Evolutionary conservation across 1,140 invertebrate genomes (phyloP), one percentile per base, ranked within the genome.

Genomic region (Trichomalopsis sarcophagae): DNA sequence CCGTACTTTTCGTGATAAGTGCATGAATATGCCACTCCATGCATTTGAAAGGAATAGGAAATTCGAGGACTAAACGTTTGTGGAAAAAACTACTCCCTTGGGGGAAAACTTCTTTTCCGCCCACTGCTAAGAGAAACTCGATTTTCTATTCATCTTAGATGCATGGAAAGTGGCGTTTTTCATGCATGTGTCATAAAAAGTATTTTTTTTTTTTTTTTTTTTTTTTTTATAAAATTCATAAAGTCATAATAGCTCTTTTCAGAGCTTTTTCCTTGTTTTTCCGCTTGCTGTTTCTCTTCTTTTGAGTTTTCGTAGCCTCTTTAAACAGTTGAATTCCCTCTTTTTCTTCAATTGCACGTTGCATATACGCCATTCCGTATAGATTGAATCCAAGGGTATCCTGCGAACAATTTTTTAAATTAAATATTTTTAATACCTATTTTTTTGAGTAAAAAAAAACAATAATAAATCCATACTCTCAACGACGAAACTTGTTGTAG

Each of bases 321-420:
- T 93, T 94, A 93, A 99, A 99, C 84, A 98, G 93, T 88, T 96
- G 95, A 21, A 97, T 94, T 79, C 96, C 95, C 87, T 98, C 95
- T n/a, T 94, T 93, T 86, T 96, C 95, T 92, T 99, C 98, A n/a
- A 97, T 93, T 84, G 96, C 94, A 74, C 95, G 93, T 90, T 97
- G 96, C 17, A 98, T 88, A 90, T 97, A 96, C 81, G 95, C 94
- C 87, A 99, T 93, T 0, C 96, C 97, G 91, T 97, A 96, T 75
- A 97, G 91, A 94, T 99, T 99, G 90, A 96, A 97, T 5, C 98
- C 98, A 81, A 98, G 93, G 77, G 95, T 95, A 93, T 99, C 97
- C 95, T 98, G 91, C 86, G 92, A 88, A 69, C 73, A 79, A 84
- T 68, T 40, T 23, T 78, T 80, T 71, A 7, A 69, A 74, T 79